phyloP scores from a whole-genome alignment of 1,140 invertebrate species.

The Platorchestia sp. region DNA sequence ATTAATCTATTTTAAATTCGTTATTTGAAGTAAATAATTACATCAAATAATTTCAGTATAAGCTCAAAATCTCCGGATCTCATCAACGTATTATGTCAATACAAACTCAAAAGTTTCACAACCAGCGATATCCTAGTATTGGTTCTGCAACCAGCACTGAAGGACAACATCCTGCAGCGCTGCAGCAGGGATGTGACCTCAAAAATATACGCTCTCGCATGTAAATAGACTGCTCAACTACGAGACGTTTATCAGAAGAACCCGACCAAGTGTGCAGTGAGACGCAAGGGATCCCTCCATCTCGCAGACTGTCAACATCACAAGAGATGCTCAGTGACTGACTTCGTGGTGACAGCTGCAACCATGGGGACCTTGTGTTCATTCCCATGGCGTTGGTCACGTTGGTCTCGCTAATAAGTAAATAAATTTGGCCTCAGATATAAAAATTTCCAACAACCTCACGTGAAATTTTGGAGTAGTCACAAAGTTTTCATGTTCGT shows the following conservation, averaged over 20 bases:
- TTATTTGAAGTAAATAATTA: neutral
- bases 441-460: neutral
- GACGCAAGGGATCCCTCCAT: neutral
- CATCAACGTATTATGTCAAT: neutral
- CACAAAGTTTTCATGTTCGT: too few relatives aligned
- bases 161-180: neutral
- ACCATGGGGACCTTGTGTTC: neutral
- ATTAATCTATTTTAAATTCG: neutral
- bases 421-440: neutral
- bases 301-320: too few relatives aligned
- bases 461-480: too few relatives aligned
- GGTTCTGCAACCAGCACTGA: too few relatives aligned
- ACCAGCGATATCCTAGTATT: neutral
- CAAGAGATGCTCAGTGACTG: too few relatives aligned
- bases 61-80: neutral
- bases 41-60: neutral
- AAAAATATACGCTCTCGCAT: neutral
- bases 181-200: neutral
- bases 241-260: neutral
- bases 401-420: neutral
- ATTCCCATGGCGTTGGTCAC: neutral
- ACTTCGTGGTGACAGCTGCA: too few relatives aligned
- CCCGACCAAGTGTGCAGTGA: too few relatives aligned
- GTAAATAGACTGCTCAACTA: neutral
- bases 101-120: neutral